phyloP scores from a whole-genome alignment of 2,113 vertebrate genomes.

The Brevimyrus niger region DNA sequence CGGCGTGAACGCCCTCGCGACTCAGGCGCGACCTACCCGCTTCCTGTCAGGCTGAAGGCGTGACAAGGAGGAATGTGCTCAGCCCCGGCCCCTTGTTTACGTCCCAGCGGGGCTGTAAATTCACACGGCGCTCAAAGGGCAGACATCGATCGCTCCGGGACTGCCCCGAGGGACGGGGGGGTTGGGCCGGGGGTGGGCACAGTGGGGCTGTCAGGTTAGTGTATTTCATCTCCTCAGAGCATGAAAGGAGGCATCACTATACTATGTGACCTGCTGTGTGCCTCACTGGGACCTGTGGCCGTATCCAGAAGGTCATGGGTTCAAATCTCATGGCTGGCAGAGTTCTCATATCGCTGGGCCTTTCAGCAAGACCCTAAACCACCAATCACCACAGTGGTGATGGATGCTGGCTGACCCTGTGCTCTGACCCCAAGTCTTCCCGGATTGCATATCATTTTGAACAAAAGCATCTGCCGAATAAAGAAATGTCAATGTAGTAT shows the following conservation, averaged over 20 bases:
- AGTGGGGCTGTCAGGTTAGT: not conserved
- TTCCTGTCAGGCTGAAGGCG: not conserved
- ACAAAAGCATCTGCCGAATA: not conserved
- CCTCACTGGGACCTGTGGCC: not conserved
- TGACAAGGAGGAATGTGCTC: not conserved
- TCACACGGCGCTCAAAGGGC: not conserved
- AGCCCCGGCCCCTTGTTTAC: not conserved
- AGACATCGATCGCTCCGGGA: not conserved
- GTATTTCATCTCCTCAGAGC: not conserved
- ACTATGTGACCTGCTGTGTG: not conserved
- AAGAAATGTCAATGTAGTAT: not conserved
- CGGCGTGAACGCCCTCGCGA: not conserved
- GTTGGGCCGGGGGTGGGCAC: not conserved
- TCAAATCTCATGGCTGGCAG: not conserved
- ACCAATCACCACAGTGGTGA: not conserved
- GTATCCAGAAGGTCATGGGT: not conserved
- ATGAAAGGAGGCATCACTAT: not conserved
- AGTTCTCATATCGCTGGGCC: not conserved
- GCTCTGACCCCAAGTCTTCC: not conserved
- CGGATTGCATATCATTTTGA: not conserved
- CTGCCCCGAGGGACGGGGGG: not conserved
- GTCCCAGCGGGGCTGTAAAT: not conserved
- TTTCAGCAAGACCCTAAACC: not conserved
- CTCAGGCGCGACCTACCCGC: not conserved
- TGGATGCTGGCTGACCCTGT: not conserved